phyloP scores from a whole-genome alignment of 2,113 vertebrate species.

The Columbina picui region DNA sequence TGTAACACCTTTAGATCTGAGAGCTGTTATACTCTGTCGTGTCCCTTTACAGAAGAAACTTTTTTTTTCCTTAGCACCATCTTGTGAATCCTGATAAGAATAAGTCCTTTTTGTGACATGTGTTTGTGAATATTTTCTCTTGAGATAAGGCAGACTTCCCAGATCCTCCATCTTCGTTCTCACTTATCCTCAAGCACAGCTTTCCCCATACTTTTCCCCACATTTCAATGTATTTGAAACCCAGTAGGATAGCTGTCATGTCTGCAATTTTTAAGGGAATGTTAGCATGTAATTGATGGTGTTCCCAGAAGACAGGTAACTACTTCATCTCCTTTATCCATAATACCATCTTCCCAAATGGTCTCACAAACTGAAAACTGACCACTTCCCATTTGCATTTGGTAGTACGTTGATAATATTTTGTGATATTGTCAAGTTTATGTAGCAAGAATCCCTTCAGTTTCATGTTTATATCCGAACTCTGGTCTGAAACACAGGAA shows the following conservation, averaged over 20 bases:
- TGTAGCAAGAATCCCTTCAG: not conserved
- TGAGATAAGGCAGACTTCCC: not conserved
- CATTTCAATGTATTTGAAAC: not conserved
- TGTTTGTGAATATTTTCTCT: not conserved
- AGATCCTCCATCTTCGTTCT: not conserved
- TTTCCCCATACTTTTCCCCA: not conserved
- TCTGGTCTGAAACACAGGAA: no score
- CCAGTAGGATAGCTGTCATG: not conserved
- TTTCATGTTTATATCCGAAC: not conserved
- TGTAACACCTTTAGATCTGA: not conserved
- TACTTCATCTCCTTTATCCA: not conserved
- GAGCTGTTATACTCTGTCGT: not conserved
- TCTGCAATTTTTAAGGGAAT: not conserved
- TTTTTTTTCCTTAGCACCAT: not conserved
- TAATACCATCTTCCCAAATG: not conserved
- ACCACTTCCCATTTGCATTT: not conserved
- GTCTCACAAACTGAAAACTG: not conserved
- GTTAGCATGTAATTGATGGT: not conserved
- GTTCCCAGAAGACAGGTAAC: accelerated
- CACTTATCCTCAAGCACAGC: not conserved
- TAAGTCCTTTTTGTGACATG: not conserved
- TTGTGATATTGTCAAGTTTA: not conserved
- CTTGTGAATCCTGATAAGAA: not conserved
- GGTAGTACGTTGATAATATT: accelerated
- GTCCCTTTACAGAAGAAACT: not conserved